Base-by-base conservation (phyloP, 2,888 invertebrate genomes). In the Hydroisotoma schaefferi region DNA sequence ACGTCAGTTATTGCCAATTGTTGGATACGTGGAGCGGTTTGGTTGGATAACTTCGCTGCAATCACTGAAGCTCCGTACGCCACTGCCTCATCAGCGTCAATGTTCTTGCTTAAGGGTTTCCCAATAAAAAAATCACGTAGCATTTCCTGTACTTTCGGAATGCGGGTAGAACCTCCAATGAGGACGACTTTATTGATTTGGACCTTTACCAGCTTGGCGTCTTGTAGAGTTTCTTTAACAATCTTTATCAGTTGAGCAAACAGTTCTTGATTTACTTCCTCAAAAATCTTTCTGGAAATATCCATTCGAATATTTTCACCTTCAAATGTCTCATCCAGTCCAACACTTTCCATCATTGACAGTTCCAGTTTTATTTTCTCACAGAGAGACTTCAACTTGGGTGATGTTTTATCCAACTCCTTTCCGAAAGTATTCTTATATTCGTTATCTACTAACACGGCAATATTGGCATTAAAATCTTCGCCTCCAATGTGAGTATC, bases 221-320 rank as follows among this genome's bases (percentile, higher is more conserved):
- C 85, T 37, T 79, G 76, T 43, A 87, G 73, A 1, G 85, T 79
- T 71, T 84, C 84, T 74, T 89, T 87, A 0, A 90, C 89, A 0
- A 89, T 88, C 48, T 85, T 82, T 63, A 91, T 75, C 0, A 89
- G 89, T 20, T 82, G 81, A 52, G 87, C 78, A 81, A 88, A 88
- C 48, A 87, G 77, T 74, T 87, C 87, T 4, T 83, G 81, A 76
- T 84, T 84, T n/a, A 88, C 80, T 87, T 51, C 46, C 76, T 88
- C 88, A 74, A 89, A 88, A 63, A 87, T 81, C 1, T 87, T 87
- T 64, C 87, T 79, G n/a, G 85, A 84, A 8, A 88, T 78, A 61
- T 75, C 85, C n/a, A n/a, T n/a, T n/a, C n/a, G n/a, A n/a, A n/a
- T n/a, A n/a, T n/a, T n/a, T n/a, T n/a, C n/a, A n/a, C n/a, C n/a